Conservation (phyloP, 2,113 vertebrate genomes). For the Benitochromis conjunctus region DNA sequence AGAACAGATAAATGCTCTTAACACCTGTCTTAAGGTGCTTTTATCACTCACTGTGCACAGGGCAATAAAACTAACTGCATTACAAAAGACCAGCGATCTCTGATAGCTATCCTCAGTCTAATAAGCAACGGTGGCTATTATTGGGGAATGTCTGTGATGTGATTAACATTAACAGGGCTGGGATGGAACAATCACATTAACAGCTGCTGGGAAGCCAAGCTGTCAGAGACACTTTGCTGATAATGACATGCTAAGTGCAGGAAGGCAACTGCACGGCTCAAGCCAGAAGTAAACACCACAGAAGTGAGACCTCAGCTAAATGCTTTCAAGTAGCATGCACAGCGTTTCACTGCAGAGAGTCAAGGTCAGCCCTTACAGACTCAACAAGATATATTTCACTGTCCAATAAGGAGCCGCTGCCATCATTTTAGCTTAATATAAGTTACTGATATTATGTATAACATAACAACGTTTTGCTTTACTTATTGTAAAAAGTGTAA, state of each 20-base stretch:
- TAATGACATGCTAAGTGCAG: slow-evolving; percentile 45
- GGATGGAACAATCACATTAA: slow-evolving; percentile 40
- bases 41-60: slow-evolving; percentile 19
- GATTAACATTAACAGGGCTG: slow-evolving; percentile 42
- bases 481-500: background rate
- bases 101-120: slow-evolving; percentile 6
- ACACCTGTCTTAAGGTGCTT: slow-evolving; percentile 42
- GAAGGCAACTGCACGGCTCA: background rate
- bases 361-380: background rate
- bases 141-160: slow-evolving; percentile 26
- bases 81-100: slow-evolving; percentile 33
- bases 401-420: background rate
- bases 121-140: slow-evolving; percentile 14
- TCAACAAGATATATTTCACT: background rate
- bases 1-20: slow-evolving; percentile 50
- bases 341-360: background rate
- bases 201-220: slow-evolving; percentile 20
- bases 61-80: slow-evolving; percentile 49
- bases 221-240: slow-evolving; percentile 20
- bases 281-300: background rate
- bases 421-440: background rate
- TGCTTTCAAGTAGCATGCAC: background rate
- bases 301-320: background rate
- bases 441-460: background rate
- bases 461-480: background rate